phyloP scores from a whole-genome alignment of 2,888 invertebrate genomes.

The Tenthredo livida region DNA sequence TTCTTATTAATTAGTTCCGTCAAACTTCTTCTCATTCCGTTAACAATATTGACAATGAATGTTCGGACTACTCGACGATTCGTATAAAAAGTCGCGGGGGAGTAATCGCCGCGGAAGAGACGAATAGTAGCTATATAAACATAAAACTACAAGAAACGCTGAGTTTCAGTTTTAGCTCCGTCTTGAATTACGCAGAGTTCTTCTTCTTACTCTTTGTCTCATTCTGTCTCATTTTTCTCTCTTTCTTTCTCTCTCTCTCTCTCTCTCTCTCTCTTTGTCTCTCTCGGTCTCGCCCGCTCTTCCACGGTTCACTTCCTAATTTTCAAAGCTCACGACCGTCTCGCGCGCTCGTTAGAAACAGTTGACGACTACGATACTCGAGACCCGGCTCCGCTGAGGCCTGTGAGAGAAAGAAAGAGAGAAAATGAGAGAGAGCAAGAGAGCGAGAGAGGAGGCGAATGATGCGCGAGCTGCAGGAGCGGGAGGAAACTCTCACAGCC shows the following conservation, averaged over 20 bases:
- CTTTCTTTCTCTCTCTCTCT: not conserved
- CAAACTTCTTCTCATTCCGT: too few species aligned
- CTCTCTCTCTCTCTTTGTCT: not conserved
- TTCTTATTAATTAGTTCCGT: too few species aligned
- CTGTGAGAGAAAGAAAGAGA: not conserved
- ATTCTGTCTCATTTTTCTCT: not conserved
- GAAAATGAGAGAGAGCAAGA: not conserved
- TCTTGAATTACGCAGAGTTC: slow-evolving; percentile 36
- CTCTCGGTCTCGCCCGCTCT: not conserved
- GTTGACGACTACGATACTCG: slow-evolving; percentile 43
- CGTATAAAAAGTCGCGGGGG: not conserved
- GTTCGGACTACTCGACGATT: not conserved
- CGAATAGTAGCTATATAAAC: not conserved
- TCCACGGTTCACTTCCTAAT: slow-evolving; percentile 46
- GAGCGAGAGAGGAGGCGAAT: not conserved
- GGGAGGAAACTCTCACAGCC: slow-evolving; percentile 28
- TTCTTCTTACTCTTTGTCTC: not conserved
- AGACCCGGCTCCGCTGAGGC: not conserved
- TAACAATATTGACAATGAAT: too few species aligned
- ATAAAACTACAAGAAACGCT: not conserved
- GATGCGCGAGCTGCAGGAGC: not conserved
- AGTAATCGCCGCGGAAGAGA: not conserved
- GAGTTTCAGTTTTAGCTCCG: slow-evolving; percentile 26
- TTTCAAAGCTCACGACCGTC: slow-evolving; percentile 44
- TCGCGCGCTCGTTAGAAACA: slow-evolving; percentile 42